Percentiles rank a stretch among this genome's conserved stretches.
phyloP scores from a whole-genome alignment of 2,888 invertebrate species.

The Seira ritae region DNA sequence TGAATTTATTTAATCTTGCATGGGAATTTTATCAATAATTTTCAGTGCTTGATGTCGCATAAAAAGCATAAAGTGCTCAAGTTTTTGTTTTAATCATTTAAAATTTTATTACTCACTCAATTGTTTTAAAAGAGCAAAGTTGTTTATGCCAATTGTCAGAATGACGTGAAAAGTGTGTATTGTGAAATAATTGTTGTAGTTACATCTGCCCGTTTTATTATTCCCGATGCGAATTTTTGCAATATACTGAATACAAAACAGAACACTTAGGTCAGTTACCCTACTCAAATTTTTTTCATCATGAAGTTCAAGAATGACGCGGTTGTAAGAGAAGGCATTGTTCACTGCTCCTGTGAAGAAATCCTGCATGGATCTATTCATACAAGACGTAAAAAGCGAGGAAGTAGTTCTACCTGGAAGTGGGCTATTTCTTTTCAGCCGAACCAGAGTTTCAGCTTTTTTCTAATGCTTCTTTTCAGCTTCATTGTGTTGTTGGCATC shows the following conservation, averaged over 20 bases:
- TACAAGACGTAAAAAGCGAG: neutral
- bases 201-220: no score
- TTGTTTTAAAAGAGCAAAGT: no score
- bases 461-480: neutral
- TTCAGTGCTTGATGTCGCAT: no score
- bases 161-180: no score
- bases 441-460: neutral
- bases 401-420: constrained; percentile 5
- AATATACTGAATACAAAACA: neutral
- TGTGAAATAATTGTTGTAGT: no score
- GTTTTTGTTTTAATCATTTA: no score
- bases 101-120: no score
- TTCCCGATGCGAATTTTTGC: no score
- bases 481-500: neutral
- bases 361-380: neutral
- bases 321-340: constrained; percentile 6
- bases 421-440: neutral
- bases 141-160: no score
- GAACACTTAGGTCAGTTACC: constrained; percentile 47
- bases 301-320: constrained; percentile 4
- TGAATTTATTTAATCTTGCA: no score
- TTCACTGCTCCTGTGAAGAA: constrained; percentile 38
- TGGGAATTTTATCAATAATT: no score
- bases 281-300: neutral
- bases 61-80: no score